These are phyloP conservation scores for Omphaloscelis lunosa DNA, from an alignment of 2,888 invertebrate genomes.

Conservation along the genomic window DNA sequence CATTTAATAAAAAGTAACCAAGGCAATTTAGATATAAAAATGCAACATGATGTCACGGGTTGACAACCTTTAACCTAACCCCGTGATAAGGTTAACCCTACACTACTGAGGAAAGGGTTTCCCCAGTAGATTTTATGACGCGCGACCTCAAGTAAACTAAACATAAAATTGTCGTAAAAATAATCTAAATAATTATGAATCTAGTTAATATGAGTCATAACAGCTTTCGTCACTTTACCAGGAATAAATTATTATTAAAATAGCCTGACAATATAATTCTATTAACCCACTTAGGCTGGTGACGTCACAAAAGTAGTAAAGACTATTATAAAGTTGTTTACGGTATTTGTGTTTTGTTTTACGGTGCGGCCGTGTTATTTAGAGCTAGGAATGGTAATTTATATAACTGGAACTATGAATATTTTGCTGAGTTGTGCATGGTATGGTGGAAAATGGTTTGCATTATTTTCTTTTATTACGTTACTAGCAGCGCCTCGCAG, in stretches of 20 bases:
- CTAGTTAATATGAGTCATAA: slow-evolving; percentile 42
- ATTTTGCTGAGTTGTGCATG: slow-evolving; percentile 25
- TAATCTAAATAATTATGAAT: slow-evolving; percentile 54
- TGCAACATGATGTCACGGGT: background rate
- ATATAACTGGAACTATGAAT: slow-evolving; percentile 25
- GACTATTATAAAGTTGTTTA: slow-evolving; percentile 54
- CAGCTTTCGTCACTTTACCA: slow-evolving; percentile 48
- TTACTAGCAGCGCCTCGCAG: too few species aligned
- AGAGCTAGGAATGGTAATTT: slow-evolving; percentile 26
- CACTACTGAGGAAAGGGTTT: background rate
- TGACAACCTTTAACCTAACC: background rate
- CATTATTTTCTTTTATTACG: background rate
- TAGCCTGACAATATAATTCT: slow-evolving; percentile 54
- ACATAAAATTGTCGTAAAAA: slow-evolving; percentile 36
- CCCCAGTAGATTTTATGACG: background rate
- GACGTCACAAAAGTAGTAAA: slow-evolving; percentile 50
- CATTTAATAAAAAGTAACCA: background rate
- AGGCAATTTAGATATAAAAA: background rate
- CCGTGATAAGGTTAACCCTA: background rate
- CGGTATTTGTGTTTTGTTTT: slow-evolving; percentile 43
- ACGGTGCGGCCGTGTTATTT: slow-evolving; percentile 23
- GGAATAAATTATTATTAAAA: slow-evolving; percentile 50
- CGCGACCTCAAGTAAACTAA: slow-evolving; percentile 28
- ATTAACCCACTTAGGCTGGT: slow-evolving; percentile 59
- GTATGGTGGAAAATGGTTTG: background rate